Base-by-base conservation (phyloP, 2,888 invertebrate genomes). In the Chloroclystis v-ata region DNA sequence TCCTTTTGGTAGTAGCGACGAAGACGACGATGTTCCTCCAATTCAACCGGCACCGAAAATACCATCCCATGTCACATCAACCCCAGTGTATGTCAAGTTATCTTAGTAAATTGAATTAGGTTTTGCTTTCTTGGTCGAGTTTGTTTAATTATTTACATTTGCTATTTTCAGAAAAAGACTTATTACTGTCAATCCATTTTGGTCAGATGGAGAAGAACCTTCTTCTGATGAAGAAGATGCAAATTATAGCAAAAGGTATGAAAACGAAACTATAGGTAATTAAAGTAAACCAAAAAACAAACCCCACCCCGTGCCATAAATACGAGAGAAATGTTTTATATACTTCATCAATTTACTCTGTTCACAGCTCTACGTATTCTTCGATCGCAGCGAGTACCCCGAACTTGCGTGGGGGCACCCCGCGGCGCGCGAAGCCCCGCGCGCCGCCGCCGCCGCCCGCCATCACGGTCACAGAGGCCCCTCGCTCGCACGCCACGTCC, bases 151-250 rank as follows among this genome's bases (percentile, higher is more conserved):
- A n/a, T n/a, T n/a, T 6, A 41, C 6, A 26, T 16, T 8, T 20
- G 2, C 1, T 35, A 10, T 35, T 20, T 14, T 10, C 63, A 87
- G 87, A 32, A 82, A 78, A 67, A 69, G 89, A 24, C 76, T 87
- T 29, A 90, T 90, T 26, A 88, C 90, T 10, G 90, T 89, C 8
- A 94, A 94, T 86, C 94, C 94, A 0, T 94, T 95, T 71, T 92
- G 91, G 89, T 92, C 91, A 52, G 93, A 93, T 60, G 92, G 90
- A 24, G 93, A 93, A 59, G 92, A 92, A 57, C 90, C 90, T 25
- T 87, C 89, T 4, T 84, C 89, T 24, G 91, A 90, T 42, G 89
- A 89, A 48, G 86, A 86, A 47, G 84, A 85, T 33, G 62, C 70
- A 16, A 35, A 10, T 35, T 63, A 75, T 49, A 70, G 63, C 52